phyloP scores from a whole-genome alignment of 2,797 vertebrate species.

The Sarcoramphus papa region DNA sequence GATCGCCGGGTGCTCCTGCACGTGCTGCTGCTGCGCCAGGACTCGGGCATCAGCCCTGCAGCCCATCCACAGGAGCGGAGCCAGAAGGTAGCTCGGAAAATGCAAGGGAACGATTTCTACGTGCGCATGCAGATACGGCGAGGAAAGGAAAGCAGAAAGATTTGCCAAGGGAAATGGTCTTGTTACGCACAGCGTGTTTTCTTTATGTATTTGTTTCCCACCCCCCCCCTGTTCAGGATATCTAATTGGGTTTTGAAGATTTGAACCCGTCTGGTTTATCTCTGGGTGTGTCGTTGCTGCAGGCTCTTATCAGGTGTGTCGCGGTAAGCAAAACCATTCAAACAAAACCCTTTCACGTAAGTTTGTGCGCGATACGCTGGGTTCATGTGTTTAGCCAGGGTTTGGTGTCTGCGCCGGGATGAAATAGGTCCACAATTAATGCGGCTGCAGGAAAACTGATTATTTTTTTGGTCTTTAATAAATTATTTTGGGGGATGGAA shows the following conservation, averaged over 20 bases:
- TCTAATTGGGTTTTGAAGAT: neutral
- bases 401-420: neutral
- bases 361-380: accelerated
- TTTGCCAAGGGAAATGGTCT: neutral
- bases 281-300: neutral
- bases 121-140: accelerated
- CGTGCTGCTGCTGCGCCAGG: accelerated
- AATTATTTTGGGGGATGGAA: neutral
- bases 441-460: neutral
- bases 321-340: neutral
- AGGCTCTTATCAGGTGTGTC: constrained; percentile 24
- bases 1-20: neutral
- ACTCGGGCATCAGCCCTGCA: neutral
- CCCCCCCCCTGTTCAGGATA: neutral
- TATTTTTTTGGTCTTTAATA: neutral
- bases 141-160: neutral
- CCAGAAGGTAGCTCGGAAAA: neutral
- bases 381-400: neutral
- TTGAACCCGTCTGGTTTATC: neutral
- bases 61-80: accelerated
- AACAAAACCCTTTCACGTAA: neutral
- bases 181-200: neutral
- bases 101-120: neutral
- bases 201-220: neutral
- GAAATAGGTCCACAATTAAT: neutral